Evolutionary conservation across 2,888 invertebrate genomes (phyloP).

Genomic region (Andricus curvator): DNA sequence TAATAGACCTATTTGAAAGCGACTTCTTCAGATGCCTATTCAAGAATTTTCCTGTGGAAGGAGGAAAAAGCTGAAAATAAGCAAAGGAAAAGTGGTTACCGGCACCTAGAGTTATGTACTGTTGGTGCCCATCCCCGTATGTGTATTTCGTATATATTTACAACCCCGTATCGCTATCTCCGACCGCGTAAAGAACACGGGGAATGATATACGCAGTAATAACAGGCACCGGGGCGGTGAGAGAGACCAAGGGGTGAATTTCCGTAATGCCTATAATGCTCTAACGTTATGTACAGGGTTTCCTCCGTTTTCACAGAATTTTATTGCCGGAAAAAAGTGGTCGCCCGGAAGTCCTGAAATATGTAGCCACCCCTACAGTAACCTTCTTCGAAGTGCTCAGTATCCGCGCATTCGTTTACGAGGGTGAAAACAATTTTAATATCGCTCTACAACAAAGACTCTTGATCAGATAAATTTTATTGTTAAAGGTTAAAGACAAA

Average conservation of each 20-base stretch:
- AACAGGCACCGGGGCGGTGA: conserved; percentile 68
- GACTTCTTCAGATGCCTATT: background rate
- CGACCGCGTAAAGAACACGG: conserved; percentile 66
- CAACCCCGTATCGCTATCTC: conserved; percentile 63
- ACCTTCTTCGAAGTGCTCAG: conserved; percentile 30
- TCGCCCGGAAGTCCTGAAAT: conserved; percentile 62
- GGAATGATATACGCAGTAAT: conserved; percentile 75
- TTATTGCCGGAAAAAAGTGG: conserved; percentile 68
- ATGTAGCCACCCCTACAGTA: conserved; percentile 54
- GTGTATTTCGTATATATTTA: conserved; percentile 60
- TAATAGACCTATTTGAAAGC: background rate
- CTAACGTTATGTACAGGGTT: conserved; percentile 61
- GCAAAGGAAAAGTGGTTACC: conserved; percentile 20
- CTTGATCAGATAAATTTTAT: background rate
- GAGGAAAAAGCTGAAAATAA: conserved; percentile 15
- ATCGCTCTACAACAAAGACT: background rate
- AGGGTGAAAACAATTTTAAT: conserved; percentile 10
- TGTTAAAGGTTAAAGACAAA: background rate
- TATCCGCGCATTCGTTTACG: background rate
- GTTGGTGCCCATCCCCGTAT: conserved; percentile 19
- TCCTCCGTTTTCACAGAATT: conserved; percentile 64
- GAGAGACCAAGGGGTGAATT: conserved; percentile 70
- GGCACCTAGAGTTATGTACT: conserved; percentile 35
- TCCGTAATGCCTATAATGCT: conserved; percentile 72
- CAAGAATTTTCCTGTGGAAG: background rate